A percentile compares a stretch with the other conserved stretches of the same genome.
phyloP scores from a whole-genome alignment of 2,113 vertebrate species.

The Zosterops borbonicus region DNA sequence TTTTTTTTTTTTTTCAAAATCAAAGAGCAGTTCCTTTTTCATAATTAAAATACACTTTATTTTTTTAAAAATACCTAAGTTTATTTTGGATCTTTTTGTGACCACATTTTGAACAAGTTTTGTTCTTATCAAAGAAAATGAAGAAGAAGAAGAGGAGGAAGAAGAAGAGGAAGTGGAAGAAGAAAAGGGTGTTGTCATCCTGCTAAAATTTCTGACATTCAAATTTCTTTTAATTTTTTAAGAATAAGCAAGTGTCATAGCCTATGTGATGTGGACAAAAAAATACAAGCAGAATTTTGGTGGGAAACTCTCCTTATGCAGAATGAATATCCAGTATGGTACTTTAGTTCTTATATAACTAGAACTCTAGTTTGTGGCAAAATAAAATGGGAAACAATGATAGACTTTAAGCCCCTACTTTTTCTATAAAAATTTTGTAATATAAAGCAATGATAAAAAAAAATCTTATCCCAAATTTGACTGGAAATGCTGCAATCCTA shows the following conservation, averaged over 20 bases:
- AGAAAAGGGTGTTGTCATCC: neutral
- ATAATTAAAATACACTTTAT: neutral
- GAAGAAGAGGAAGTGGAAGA: neutral
- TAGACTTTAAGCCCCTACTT: neutral
- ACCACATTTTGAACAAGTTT: neutral
- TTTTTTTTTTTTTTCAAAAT: neutral
- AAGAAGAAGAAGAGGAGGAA: no score
- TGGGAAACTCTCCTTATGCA: neutral
- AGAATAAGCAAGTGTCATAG: neutral
- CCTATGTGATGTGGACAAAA: neutral
- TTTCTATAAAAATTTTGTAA: neutral
- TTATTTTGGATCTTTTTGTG: neutral
- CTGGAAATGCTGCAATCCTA: neutral
- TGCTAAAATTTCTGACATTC: neutral
- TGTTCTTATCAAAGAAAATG: neutral
- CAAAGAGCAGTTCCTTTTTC: fast-evolving
- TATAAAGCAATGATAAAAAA: neutral
- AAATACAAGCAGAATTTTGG: neutral
- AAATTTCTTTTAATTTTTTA: neutral
- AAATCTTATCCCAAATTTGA: neutral
- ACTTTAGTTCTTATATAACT: neutral
- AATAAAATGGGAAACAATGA: neutral
- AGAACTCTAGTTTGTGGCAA: neutral
- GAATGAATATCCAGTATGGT: neutral
- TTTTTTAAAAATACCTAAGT: neutral